Conservation (phyloP, 2,888 invertebrate species). For the Molanna angustata region DNA sequence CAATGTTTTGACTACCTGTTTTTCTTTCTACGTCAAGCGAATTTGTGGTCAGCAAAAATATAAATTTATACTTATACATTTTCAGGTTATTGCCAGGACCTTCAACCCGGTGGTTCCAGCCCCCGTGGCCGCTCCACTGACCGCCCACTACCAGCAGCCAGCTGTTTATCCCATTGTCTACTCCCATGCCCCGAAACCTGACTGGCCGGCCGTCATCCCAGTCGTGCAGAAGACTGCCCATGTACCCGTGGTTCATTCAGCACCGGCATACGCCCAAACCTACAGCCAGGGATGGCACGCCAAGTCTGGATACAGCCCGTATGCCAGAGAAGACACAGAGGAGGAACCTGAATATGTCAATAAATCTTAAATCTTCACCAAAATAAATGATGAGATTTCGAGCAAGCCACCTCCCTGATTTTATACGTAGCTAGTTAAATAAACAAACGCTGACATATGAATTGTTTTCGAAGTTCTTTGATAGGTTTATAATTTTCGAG, state of each 20-base stretch:
- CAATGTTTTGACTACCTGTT: too few relatives aligned
- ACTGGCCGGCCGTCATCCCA: slow-evolving; percentile 41
- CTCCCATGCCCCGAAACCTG: slow-evolving; percentile 9
- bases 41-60: neutral
- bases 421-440: too few relatives aligned
- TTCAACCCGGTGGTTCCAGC: slow-evolving; percentile 46
- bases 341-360: slow-evolving; percentile 20
- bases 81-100: slow-evolving; percentile 39
- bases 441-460: neutral
- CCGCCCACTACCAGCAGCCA: slow-evolving; percentile 23
- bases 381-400: too few relatives aligned
- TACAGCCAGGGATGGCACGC: slow-evolving; percentile 22
- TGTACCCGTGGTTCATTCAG: slow-evolving; percentile 6
- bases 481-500: neutral
- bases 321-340: slow-evolving; percentile 29
- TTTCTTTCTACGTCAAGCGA: neutral
- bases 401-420: too few relatives aligned
- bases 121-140: slow-evolving; percentile 43
- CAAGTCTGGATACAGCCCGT: slow-evolving; percentile 19
- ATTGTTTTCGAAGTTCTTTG: neutral
- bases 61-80: neutral
- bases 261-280: slow-evolving; percentile 9
- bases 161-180: slow-evolving; percentile 28
- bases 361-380: too few relatives aligned
- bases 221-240: slow-evolving; percentile 33